A percentile compares a stretch with the other conserved stretches of the same genome.
Conservation (phyloP, 2,888 invertebrate species). For the Mylabris sibirica region DNA sequence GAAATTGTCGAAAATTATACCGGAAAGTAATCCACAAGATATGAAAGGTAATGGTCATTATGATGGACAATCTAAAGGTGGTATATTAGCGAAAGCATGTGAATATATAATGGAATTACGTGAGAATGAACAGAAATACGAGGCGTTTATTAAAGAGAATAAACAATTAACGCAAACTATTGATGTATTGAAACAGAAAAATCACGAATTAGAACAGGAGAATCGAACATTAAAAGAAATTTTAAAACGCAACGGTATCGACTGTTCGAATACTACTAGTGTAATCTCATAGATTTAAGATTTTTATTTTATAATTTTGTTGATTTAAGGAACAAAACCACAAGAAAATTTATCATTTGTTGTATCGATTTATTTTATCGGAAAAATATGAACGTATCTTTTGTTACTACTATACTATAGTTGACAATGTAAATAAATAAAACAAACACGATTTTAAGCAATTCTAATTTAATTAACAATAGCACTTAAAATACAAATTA, state of each 20-base stretch:
- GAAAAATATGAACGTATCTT: neutral
- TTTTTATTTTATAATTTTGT: neutral
- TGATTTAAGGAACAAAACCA: neutral
- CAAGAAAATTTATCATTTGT: neutral
- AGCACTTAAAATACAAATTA: slow-evolving; percentile 7
- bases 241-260: slow-evolving; percentile 71
- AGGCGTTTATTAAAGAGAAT: slow-evolving; percentile 69
- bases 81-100: slow-evolving; percentile 93
- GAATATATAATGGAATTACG: slow-evolving; percentile 91
- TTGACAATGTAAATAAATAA: slow-evolving; percentile 6
- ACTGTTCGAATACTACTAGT: slow-evolving; percentile 41
- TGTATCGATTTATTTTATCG: slow-evolving; percentile 8
- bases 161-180: slow-evolving; percentile 76
- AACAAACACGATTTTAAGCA: neutral
- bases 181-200: slow-evolving; percentile 74
- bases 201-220: slow-evolving; percentile 77
- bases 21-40: slow-evolving; percentile 66
- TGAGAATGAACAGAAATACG: slow-evolving; percentile 76
- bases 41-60: slow-evolving; percentile 71
- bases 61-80: slow-evolving; percentile 86
- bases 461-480: neutral
- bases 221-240: slow-evolving; percentile 76
- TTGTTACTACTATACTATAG: slow-evolving; percentile 9
- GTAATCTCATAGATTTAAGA: slow-evolving; percentile 31
- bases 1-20: slow-evolving; percentile 89